Base-by-base conservation (phyloP, 2,113 vertebrate species). In the Chloropsis hardwickii region DNA sequence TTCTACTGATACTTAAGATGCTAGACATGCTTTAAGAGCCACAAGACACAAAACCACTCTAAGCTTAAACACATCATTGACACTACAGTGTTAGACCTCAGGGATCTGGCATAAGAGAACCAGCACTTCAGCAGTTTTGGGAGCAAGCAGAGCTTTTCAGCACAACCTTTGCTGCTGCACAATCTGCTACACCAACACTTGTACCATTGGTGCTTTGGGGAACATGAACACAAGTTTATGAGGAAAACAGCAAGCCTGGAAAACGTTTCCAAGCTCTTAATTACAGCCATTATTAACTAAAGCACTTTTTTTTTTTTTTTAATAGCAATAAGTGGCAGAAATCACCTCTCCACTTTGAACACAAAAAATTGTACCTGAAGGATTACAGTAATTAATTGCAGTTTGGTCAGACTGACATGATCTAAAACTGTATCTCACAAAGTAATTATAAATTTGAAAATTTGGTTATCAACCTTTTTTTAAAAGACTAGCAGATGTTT, bases 141-240 rank as follows among this genome's bases (percentile, higher is more conserved):
- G 81, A 56, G 40, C 29, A 47, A 72, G 67, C 40, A 86, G 44
- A 47, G 70, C 14, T 58, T 65, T 65, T 44, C 58, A 58, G 69
- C 7, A 11, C 27, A 53, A 33, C 1, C 0, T 51, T 39, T n/a
- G 37, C 45, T 11, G 2, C 40, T 35, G 27, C 42, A n/a, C 0
- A 0, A 62, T 20, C 3, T 11, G 50, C 66, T 81, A 66, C 1
- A 8, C 56, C 61, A 76, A 82, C 28, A 14, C 18, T 40, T 37
- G 21, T 19, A 48, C 39, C 45, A n/a, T 0, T 28, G 50, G 13
- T 21, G 42, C 47, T 85, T 48, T 12, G 2, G 31, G 77, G 45
- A 84, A 37, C 62, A 60, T 1, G 1, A 61, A 40, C 29, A 39
- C 10, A 39, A 61, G n/a, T 44, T 74, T 22, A 74, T 21, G 21